phyloP scores from a whole-genome alignment of 2,113 vertebrate species.

The Onychostruthus taczanowskii region DNA sequence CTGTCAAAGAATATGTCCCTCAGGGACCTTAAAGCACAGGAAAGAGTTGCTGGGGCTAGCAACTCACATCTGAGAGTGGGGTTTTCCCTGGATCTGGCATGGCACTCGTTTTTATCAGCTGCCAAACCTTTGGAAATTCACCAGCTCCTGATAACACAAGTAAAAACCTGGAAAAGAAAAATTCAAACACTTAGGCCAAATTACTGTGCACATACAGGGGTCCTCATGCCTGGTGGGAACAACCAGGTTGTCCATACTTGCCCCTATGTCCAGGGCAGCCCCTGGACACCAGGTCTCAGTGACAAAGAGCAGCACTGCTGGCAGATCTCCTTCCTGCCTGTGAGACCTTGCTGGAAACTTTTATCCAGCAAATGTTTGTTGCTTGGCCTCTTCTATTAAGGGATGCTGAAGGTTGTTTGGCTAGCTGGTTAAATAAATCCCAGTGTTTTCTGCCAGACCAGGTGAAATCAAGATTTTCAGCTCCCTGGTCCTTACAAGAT shows the following conservation, averaged over 20 bases:
- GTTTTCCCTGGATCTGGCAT: conserved; percentile 22
- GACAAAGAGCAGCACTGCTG: background rate
- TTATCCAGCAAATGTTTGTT: background rate
- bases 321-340: background rate
- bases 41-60: background rate
- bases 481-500: background rate
- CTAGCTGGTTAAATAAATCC: conserved; percentile 42
- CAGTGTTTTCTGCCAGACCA: background rate
- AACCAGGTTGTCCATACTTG: background rate
- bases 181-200: background rate
- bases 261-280: background rate
- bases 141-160: background rate
- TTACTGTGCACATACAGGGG: background rate
- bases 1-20: background rate
- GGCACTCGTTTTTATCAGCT: background rate
- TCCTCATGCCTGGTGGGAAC: background rate
- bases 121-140: conserved; percentile 22
- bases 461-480: background rate
- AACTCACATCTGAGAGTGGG: background rate
- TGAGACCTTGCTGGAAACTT: background rate
- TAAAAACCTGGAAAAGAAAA: background rate
- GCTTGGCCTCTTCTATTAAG: background rate
- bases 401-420: conserved; percentile 20
- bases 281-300: background rate
- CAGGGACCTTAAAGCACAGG: background rate